Percentiles rank a stretch among this genome's conserved stretches.
phyloP scores from a whole-genome alignment of 35 echinoderm and acorn worm species.

The Hemicentrotus pulcherrimus region DNA sequence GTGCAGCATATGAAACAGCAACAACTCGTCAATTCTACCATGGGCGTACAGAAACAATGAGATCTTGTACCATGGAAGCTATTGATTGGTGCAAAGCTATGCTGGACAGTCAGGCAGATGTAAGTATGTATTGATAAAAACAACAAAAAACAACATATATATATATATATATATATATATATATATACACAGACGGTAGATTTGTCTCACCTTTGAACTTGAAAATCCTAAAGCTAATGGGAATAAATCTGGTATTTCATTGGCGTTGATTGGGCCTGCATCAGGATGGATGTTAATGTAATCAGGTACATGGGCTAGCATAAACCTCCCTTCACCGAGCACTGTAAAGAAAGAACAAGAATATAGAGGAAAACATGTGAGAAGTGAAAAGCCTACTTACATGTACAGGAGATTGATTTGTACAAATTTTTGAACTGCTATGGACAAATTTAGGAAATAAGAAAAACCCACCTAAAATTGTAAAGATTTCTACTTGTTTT shows the following conservation, averaged over 20 bases:
- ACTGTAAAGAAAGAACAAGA: constrained; percentile 12
- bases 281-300: background rate
- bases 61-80: constrained; percentile 67
- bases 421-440: background rate
- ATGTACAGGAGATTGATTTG: background rate
- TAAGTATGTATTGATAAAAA: background rate
- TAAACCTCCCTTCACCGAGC: constrained; percentile 27
- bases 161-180: no score
- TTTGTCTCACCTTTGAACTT: constrained; percentile 45
- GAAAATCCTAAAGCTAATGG: constrained; percentile 45
- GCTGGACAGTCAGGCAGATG: constrained; percentile 47
- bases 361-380: background rate
- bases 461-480: no score
- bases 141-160: no score
- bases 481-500: no score
- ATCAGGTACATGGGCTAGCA: constrained; percentile 29
- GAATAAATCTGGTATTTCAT: constrained; percentile 45
- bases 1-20: constrained; percentile 85
- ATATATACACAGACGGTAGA: no score
- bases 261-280: constrained; percentile 23
- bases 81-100: constrained; percentile 82
- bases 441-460: no score
- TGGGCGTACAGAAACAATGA: constrained; percentile 82
- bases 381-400: background rate
- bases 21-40: constrained; percentile 90